These are phyloP conservation scores for Agrotis puta DNA, from an alignment of 2,888 invertebrate genomes.

Conservation along the genomic window DNA sequence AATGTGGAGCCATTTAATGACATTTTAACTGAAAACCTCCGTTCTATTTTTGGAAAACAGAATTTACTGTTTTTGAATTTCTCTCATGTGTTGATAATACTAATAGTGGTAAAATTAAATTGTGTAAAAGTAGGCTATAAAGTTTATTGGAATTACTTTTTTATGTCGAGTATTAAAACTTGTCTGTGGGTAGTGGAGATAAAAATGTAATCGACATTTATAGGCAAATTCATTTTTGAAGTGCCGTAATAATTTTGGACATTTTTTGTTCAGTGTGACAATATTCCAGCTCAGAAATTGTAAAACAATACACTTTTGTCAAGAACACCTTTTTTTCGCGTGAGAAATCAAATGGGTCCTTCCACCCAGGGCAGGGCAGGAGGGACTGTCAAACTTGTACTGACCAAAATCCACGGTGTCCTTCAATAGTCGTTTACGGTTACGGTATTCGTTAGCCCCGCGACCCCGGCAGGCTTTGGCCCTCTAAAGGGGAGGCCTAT, in stretches of 20 bases:
- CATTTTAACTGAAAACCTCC: conserved; percentile 50
- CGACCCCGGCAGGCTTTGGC: too few relatives aligned
- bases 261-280: not conserved
- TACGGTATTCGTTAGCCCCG: too few relatives aligned
- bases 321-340: too few relatives aligned
- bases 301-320: too few relatives aligned
- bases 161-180: conserved; percentile 17
- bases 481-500: too few relatives aligned
- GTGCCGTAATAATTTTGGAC: not conserved
- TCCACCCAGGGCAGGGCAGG: too few relatives aligned
- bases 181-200: not conserved
- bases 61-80: conserved; percentile 14
- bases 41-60: conserved; percentile 32
- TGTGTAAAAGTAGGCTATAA: not conserved
- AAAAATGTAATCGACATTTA: not conserved
- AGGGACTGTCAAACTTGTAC: too few relatives aligned
- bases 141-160: conserved; percentile 20
- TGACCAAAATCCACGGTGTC: too few relatives aligned
- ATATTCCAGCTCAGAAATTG: too few relatives aligned
- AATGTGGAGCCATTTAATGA: conserved; percentile 44
- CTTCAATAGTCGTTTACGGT: too few relatives aligned
- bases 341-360: too few relatives aligned
- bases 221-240: conserved; percentile 1
- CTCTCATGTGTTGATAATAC: conserved; percentile 4
- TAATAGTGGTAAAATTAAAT: not conserved